phyloP scores from a whole-genome alignment of 35 echinoderm and acorn worm genomes.

The Ophiothrix spiculata region DNA sequence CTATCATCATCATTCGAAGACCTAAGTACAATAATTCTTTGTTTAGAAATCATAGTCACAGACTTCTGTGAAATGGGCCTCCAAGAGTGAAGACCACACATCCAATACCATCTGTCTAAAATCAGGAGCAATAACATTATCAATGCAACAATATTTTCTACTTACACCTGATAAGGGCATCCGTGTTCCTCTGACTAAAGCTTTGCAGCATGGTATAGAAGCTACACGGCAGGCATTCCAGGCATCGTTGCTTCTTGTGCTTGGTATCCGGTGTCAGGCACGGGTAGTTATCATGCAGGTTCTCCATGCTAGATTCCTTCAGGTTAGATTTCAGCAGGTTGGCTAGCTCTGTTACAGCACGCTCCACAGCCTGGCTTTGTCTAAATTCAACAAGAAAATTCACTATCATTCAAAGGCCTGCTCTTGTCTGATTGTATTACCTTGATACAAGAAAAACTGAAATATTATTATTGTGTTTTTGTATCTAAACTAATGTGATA shows the following conservation, averaged over 20 bases:
- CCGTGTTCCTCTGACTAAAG: slow-evolving; percentile 94
- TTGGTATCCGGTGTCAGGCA: slow-evolving; percentile 94
- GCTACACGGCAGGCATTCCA: slow-evolving; percentile 93
- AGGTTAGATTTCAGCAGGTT: slow-evolving; percentile 70
- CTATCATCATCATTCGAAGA: too few relatives aligned
- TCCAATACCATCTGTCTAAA: background rate
- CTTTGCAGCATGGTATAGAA: slow-evolving; percentile 89
- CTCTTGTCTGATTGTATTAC: too few relatives aligned
- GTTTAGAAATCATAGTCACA: too few relatives aligned
- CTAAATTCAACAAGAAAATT: too few relatives aligned
- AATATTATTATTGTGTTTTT: too few relatives aligned
- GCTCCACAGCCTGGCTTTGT: slow-evolving; percentile 95
- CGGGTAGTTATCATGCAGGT: slow-evolving; percentile 77
- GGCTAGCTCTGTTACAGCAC: slow-evolving; percentile 77
- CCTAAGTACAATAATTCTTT: too few relatives aligned
- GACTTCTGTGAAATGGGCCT: too few relatives aligned
- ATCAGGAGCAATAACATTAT: too few relatives aligned
- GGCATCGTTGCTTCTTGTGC: slow-evolving; percentile 76
- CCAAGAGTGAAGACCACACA: background rate
- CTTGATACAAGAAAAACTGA: too few relatives aligned
- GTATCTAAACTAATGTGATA: too few relatives aligned
- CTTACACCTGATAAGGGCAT: slow-evolving; percentile 99
- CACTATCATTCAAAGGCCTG: too few relatives aligned
- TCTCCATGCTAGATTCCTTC: slow-evolving; percentile 56
- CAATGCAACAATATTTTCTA: background rate